Conservation (phyloP, 2,888 invertebrate species). For the Eristalinus aeneus region DNA sequence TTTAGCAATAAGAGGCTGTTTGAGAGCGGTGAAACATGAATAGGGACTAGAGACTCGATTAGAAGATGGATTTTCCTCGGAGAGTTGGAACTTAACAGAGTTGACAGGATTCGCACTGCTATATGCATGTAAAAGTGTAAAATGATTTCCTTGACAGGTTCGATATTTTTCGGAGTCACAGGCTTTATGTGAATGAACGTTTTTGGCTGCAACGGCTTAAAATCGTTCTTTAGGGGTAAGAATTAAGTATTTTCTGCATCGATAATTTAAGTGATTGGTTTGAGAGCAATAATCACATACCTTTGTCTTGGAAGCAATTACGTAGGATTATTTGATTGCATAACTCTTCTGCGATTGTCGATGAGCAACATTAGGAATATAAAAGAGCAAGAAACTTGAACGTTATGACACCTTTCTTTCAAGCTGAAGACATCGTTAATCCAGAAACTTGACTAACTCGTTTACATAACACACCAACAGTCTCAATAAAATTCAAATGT, state of each 20-base stretch:
- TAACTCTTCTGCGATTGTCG: not conserved
- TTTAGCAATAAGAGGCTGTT: not conserved
- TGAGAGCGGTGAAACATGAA: not conserved
- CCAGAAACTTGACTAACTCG: not conserved
- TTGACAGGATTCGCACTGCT: not conserved
- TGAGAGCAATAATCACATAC: slow-evolving; percentile 24
- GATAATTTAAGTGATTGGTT: slow-evolving; percentile 10
- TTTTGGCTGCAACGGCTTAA: not conserved
- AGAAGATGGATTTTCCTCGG: not conserved
- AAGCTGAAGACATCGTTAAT: not conserved
- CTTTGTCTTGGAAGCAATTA: not conserved
- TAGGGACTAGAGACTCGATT: not conserved
- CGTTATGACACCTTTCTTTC: slow-evolving; percentile 1
- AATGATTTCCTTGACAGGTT: slow-evolving; percentile 12
- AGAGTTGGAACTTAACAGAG: not conserved
- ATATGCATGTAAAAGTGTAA: slow-evolving; percentile 6
- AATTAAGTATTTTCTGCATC: slow-evolving; percentile 14
- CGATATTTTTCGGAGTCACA: slow-evolving; percentile 16
- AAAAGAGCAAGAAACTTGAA: not conserved
- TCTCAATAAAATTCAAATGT: not conserved
- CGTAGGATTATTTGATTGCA: not conserved
- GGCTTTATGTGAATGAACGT: not conserved
- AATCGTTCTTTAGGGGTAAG: not conserved
- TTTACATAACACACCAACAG: not conserved
- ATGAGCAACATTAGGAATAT: not conserved